Evolutionary conservation across 37 sponge, comb jelly and placozoan species (phyloP).

Genomic region (Chondrilla cf. caribensis): DNA sequence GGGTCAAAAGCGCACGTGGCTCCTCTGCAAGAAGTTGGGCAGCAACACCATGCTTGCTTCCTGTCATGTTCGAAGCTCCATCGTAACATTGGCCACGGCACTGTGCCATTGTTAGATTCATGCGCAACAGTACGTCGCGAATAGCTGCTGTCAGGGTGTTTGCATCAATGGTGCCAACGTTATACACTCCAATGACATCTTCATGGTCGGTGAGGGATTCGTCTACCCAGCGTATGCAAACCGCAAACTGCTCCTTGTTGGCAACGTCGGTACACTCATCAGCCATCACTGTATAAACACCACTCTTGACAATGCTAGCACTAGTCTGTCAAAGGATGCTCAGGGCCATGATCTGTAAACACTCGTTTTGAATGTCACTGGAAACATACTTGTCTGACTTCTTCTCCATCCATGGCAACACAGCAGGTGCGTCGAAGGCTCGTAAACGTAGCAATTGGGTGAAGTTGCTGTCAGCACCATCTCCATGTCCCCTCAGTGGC

Average conservation of each 20-base stretch:
- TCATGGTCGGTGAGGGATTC: conserved; percentile 31
- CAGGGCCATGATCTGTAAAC: conserved; percentile 65
- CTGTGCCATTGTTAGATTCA: conserved; percentile 1
- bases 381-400: conserved; percentile 63
- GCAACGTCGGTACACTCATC: conserved; percentile 72
- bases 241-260: conserved; percentile 77
- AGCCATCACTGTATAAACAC: conserved; percentile 61
- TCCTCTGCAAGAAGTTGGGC: conserved; percentile 32
- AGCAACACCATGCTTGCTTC: conserved; percentile 41
- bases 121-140: conserved; percentile 28
- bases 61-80: conserved; percentile 43
- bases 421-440: conserved; percentile 35
- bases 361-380: conserved; percentile 77
- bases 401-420: conserved; percentile 57
- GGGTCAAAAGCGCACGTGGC: conserved; percentile 22
- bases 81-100: conserved; percentile 57
- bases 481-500: conserved; percentile 54
- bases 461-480: conserved; percentile 54
- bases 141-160: conserved; percentile 23
- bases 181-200: conserved; percentile 43
- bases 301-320: conserved; percentile 28
- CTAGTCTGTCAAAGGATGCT: conserved; percentile 56
- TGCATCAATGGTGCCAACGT: conserved; percentile 28
- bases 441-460: conserved; percentile 48
- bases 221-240: conserved; percentile 49